Percentiles rank a stretch among this genome's conserved stretches.
phyloP scores from a whole-genome alignment of 2,888 invertebrate genomes.

The Cacoxenus indagator region DNA sequence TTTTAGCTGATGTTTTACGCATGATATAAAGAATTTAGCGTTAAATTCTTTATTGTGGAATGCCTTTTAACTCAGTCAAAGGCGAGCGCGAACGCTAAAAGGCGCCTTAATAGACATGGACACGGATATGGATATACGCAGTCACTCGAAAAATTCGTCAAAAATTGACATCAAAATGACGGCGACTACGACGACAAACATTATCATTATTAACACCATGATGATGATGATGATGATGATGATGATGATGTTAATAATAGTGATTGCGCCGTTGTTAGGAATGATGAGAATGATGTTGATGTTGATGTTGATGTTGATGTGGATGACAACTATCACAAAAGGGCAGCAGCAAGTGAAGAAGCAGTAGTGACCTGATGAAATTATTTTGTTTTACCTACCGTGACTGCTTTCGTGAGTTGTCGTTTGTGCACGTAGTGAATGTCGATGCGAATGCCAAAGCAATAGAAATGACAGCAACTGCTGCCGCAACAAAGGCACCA shows the following conservation, averaged over 20 bases:
- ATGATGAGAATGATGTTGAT: not conserved
- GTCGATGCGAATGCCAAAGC: no score
- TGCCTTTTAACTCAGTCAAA: not conserved
- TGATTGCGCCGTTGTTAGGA: not conserved
- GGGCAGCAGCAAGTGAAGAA: not conserved
- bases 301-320: not conserved
- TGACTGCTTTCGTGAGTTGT: not conserved
- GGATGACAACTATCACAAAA: not conserved
- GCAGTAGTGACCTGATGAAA: not conserved
- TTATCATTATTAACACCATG: not conserved
- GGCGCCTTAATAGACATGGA: constrained; percentile 13
- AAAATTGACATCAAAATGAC: not conserved
- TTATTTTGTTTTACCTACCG: constrained; percentile 21
- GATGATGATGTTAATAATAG: not conserved
- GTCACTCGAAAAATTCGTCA: constrained; percentile 5
- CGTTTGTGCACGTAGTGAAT: not conserved
- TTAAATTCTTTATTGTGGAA: constrained; percentile 8
- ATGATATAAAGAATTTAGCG: constrained; percentile 4
- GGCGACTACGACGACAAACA: not conserved
- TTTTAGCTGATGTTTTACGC: not conserved
- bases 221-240: not conserved
- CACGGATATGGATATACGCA: constrained; percentile 1
- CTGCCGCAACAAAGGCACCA: not conserved
- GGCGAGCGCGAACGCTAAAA: not conserved
- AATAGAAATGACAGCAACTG: not conserved